Conservation (phyloP, 2,113 vertebrate genomes). For the Paedocypris sp. region DNA sequence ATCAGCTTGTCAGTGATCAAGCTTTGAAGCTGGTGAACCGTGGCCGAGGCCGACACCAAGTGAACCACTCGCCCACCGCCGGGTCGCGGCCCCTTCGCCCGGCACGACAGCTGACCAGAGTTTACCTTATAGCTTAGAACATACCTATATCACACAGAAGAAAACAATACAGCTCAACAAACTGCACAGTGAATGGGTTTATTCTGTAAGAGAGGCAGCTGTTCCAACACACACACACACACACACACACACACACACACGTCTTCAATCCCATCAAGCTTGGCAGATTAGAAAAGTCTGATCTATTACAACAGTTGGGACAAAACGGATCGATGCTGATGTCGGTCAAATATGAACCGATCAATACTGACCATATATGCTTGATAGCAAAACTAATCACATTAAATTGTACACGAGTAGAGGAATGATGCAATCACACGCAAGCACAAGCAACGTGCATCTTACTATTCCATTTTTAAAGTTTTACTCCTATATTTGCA, state of each 20-base stretch:
- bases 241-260: background rate
- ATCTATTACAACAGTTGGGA: background rate
- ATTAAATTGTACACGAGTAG: no score
- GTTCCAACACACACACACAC: background rate
- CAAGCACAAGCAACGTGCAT: no score
- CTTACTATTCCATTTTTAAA: no score
- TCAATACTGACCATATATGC: background rate
- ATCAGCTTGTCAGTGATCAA: constrained; percentile 72
- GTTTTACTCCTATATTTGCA: no score
- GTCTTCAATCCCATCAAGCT: background rate
- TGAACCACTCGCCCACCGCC: constrained; percentile 66
- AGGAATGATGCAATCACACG: no score
- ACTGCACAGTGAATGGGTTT: no score
- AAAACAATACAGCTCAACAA: no score
- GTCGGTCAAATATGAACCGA: background rate
- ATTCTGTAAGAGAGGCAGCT: no score
- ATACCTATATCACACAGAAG: constrained; percentile 61
- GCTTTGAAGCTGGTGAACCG: constrained; percentile 58
- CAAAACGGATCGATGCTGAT: background rate
- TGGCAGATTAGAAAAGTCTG: background rate
- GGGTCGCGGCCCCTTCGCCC: constrained; percentile 66
- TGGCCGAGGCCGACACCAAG: constrained; percentile 67
- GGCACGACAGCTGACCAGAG: constrained; percentile 56
- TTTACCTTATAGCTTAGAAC: constrained; percentile 82
- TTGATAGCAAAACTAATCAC: background rate